These are phyloP conservation scores for Prorops nasuta DNA, from an alignment of 1,140 invertebrate genomes.

Conservation along the genomic window DNA sequence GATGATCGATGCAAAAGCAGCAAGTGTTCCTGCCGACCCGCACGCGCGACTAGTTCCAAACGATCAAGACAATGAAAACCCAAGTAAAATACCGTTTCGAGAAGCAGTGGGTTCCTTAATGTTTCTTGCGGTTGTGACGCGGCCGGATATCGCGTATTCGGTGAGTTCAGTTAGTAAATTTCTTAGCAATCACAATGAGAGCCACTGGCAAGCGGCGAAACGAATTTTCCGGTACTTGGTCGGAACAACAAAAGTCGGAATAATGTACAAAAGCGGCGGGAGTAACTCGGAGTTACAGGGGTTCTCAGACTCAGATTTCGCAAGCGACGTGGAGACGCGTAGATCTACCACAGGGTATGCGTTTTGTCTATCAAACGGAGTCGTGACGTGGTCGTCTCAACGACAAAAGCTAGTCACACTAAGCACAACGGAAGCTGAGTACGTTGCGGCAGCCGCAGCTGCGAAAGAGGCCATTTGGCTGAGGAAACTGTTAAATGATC, in stretches of 20 bases:
- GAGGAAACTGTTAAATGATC: slow-evolving; percentile 22
- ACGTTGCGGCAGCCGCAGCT: slow-evolving; percentile 39
- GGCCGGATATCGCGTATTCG: not conserved
- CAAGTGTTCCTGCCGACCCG: slow-evolving; percentile 22
- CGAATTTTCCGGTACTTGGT: not conserved
- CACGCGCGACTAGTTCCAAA: not conserved
- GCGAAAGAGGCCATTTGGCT: slow-evolving; percentile 44
- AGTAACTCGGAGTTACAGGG: slow-evolving; percentile 1
- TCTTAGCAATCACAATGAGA: not conserved
- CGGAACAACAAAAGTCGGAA: not conserved
- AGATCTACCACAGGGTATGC: slow-evolving; percentile 37
- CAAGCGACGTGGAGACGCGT: slow-evolving; percentile 25
- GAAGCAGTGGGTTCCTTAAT: slow-evolving; percentile 43
- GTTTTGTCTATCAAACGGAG: slow-evolving; percentile 20
- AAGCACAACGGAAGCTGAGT: slow-evolving; percentile 49
- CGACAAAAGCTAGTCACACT: slow-evolving; percentile 46
- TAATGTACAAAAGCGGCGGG: not conserved
- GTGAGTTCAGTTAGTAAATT: not conserved
- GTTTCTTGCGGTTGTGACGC: slow-evolving; percentile 31
- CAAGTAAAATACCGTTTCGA: slow-evolving; percentile 29
- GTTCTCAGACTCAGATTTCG: slow-evolving; percentile 38
- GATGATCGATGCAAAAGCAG: slow-evolving; percentile 31
- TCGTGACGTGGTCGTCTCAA: slow-evolving; percentile 39
- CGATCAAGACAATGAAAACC: slow-evolving; percentile 1
- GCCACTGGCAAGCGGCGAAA: not conserved